These are phyloP conservation scores for Masticophis lateralis DNA, from an alignment of 2,797 vertebrate species.

Conservation along the genomic window DNA sequence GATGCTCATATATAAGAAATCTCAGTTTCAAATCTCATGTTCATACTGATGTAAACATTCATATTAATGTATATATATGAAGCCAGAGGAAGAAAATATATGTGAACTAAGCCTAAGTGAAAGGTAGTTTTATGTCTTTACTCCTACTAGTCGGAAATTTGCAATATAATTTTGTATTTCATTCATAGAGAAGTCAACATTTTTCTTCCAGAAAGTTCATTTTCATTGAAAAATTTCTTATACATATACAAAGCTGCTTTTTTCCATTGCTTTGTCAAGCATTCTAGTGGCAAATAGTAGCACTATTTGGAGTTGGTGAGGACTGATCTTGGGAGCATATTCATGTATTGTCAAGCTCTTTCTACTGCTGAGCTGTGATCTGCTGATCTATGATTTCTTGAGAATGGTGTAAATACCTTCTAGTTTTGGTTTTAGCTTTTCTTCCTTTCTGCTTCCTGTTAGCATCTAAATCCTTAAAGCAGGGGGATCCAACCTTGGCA, in stretches of 20 bases:
- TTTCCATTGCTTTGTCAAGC: background rate
- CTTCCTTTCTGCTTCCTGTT: background rate
- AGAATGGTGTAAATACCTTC: background rate
- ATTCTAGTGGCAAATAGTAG: background rate
- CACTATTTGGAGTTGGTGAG: background rate
- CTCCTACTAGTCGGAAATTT: no score
- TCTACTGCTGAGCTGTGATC: background rate
- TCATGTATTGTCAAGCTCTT: background rate
- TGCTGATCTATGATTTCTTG: background rate
- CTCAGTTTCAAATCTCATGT: background rate
- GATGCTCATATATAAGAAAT: background rate
- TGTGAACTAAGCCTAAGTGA: background rate
- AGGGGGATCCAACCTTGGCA: background rate
- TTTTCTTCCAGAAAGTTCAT: background rate
- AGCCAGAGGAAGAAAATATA: background rate
- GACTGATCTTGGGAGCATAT: background rate
- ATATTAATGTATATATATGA: background rate
- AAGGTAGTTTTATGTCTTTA: background rate
- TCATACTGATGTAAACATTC: background rate
- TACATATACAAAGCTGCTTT: background rate
- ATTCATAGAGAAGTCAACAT: background rate
- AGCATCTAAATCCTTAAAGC: background rate
- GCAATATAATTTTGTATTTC: background rate
- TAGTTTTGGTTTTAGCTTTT: background rate
- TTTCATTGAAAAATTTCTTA: background rate